Evolutionary conservation across 2,797 vertebrate species (phyloP), one percentile per base, ranked within the genome.

Genomic region (Argyrosomus regius): DNA sequence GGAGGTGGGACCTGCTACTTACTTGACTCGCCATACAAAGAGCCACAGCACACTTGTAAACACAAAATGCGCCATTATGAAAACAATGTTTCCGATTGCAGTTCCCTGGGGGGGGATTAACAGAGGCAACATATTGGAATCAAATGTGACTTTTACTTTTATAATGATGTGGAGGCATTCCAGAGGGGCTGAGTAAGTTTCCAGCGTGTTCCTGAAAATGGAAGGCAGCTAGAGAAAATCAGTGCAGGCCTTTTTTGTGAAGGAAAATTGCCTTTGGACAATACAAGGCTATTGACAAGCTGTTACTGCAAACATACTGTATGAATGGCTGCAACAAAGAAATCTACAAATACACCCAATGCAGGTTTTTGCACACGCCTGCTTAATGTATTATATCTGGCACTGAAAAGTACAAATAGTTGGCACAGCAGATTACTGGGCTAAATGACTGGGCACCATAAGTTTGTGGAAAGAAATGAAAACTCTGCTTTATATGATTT

Each of bases 1-100:
- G 57, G 78, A 82, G 80, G 75, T 79, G 49, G 83, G 81, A 88
- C 83, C 66, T 14, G 65, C 72, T 89, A 80, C 74, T 84, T 72
- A 62, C 84, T 79, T 63, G 64, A 83, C 61, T 50, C 39, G 61
- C 65, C 45, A 17, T 75, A 83, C 53, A 85, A 72, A 81, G 71
- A 87, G 68, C 83, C 75, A 81, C 87, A 86, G 50, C 76, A 75
- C 79, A 77, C 89, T 90, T 90, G 83, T 91, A 92, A 91, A 93
- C 81, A 89, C 77, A 85, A 90, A 91, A 88, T 77, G 87, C 13
- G 45, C 78, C 77, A 88, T 91, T 82, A 82, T 76, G 71, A 90
- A 88, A 89, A 88, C 84, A 80, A 63, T 78, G 82, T 91, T 92
- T 91, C 88, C 80, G 80, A 89, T 74, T 82, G 88, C n/a, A 46